Base-by-base conservation (phyloP, 2,888 invertebrate genomes). In the Oligia strigilis region DNA sequence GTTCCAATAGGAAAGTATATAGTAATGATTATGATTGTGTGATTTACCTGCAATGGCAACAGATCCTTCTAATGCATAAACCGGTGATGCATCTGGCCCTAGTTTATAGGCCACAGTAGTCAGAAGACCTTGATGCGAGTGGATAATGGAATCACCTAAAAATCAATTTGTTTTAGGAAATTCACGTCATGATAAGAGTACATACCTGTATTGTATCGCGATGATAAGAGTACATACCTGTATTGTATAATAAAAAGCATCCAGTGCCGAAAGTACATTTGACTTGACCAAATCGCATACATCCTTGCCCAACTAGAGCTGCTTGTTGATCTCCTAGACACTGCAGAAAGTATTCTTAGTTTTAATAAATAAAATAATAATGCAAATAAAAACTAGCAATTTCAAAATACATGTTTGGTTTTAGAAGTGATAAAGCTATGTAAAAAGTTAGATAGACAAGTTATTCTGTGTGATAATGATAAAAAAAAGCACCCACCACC, bases 201-300 rank as follows among this genome's bases (percentile, higher is more conserved):
- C 29, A 49, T 82, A 92, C 99, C 99, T 80, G 99, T 99, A 95
- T 23, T 29, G 17, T 19, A 55, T 23, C 69, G 49, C 5, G 14
- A 62, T 72, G 29, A 11, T 58, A 62, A 52, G 23, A 80, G 5
- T 6, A 62, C 29, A 49, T 82, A 92, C 99, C 99, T 80, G 99
- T 99, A 95, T 99, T 99, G 91, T 99, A 99, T 55, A 99, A 97
- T 81, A 99, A 97, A 94, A 99, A 99, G 92, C 99, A 99, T 76
- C 99, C 99, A 76, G 99, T 99, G 71, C 99, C 99, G 94, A 98
- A 99, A 80, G 99, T 99, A 94, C 99, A 99, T 94, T 99, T 99
- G 23, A 99, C 99, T 96, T 99, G 98, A 8, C 99, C 99, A 90
- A 98, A 98, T 90, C 98, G 98, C 92, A 99, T 98, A 91, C 99